A percentile compares a stretch with the other conserved stretches of the same genome.
phyloP scores from a whole-genome alignment of 1,140 invertebrate species.

The Drosophila persimilis region DNA sequence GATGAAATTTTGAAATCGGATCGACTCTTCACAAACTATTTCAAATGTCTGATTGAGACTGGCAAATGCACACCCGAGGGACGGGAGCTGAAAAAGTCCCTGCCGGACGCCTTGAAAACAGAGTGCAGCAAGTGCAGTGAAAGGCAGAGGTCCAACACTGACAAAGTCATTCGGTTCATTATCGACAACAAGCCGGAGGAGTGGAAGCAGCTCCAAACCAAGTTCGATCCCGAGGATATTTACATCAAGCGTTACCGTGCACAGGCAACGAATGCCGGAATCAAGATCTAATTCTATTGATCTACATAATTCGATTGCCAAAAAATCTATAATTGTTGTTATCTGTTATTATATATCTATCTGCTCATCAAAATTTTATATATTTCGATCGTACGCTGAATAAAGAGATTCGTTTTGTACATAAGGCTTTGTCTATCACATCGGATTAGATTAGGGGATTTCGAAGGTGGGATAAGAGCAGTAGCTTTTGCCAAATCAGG shows the following conservation, averaged over 20 bases:
- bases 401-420: constrained; percentile 50
- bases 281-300: constrained; percentile 56
- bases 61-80: constrained; percentile 89
- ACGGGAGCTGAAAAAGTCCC: constrained; percentile 87
- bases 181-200: constrained; percentile 85
- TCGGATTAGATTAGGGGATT: background rate
- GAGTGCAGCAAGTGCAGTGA: constrained; percentile 87
- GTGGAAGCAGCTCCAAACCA: constrained; percentile 85
- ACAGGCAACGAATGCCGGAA: constrained; percentile 79
- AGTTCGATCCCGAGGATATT: constrained; percentile 86
- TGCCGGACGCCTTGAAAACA: constrained; percentile 86
- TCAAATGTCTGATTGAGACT: constrained; percentile 87
- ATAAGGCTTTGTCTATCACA: background rate
- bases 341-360: constrained; percentile 45
- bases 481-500: no score
- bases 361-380: constrained; percentile 32
- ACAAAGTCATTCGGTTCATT: constrained; percentile 84
- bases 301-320: no score
- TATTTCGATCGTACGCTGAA: constrained; percentile 30
- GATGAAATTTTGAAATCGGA: constrained; percentile 88
- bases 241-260: constrained; percentile 85
- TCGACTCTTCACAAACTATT: constrained; percentile 87
- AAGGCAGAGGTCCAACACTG: constrained; percentile 84
- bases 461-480: background rate
- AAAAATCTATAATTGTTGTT: constrained; percentile 21